phyloP scores from a whole-genome alignment of 2,797 vertebrate genomes.

The Gallinago nigripennis region DNA sequence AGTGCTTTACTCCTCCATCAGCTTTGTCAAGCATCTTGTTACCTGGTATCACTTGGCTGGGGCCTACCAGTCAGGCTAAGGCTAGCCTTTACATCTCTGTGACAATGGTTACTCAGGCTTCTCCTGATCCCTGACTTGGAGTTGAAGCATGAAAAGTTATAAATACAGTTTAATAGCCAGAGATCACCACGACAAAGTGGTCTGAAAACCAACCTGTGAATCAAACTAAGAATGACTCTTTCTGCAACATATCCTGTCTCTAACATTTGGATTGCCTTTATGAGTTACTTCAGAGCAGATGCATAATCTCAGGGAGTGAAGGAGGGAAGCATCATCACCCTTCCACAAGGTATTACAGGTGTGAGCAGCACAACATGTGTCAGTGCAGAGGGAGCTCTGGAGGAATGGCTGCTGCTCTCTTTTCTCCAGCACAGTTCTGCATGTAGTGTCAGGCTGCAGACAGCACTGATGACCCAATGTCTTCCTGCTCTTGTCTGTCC shows the following conservation, averaged over 20 bases:
- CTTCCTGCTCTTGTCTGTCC: background rate
- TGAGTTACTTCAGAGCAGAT: background rate
- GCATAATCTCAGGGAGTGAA: background rate
- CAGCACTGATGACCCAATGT: background rate
- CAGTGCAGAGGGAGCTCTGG: background rate
- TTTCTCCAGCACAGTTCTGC: background rate
- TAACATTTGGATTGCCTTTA: background rate
- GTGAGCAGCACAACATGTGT: background rate
- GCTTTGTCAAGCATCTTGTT: background rate
- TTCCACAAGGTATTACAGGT: background rate
- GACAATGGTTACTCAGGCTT: background rate
- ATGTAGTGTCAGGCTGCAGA: background rate
- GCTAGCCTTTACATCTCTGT: background rate
- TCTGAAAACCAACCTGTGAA: background rate
- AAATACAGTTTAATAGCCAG: background rate
- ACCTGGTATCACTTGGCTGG: background rate
- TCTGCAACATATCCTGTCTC: background rate
- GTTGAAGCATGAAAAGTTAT: background rate
- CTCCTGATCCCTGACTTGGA: background rate
- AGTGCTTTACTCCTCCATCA: background rate
- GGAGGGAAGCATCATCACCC: background rate
- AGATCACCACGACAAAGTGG: background rate
- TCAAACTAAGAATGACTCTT: background rate
- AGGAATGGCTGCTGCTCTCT: background rate
- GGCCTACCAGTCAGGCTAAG: rapidly evolving